A percentile compares a stretch with the other conserved stretches of the same genome.
These are phyloP conservation scores for Peromyscus polionotus DNA, from an alignment of 2,113 vertebrate genomes.

Conservation along the genomic window DNA sequence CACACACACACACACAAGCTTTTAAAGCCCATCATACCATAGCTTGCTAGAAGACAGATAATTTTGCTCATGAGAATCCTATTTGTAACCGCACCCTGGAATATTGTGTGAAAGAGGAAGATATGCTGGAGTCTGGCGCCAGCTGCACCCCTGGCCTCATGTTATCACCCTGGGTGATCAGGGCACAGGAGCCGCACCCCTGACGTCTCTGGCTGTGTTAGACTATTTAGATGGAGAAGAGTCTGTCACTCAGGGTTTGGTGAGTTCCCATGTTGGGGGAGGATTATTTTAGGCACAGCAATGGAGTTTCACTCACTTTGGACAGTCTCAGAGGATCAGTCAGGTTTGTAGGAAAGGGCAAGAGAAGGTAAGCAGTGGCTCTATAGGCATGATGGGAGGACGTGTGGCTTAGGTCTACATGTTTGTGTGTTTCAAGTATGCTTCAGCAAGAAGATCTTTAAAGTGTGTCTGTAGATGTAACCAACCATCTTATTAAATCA, in stretches of 20 bases:
- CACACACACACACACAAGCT: neutral
- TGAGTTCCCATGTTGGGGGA: neutral
- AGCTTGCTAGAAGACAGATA: neutral
- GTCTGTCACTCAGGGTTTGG: neutral
- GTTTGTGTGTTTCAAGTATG: neutral
- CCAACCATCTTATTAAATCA: too few relatives aligned
- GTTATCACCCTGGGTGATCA: neutral
- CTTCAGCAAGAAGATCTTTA: neutral
- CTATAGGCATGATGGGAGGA: neutral
- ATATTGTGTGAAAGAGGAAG: neutral
- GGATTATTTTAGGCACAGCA: neutral
- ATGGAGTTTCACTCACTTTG: neutral
- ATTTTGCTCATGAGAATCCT: neutral
- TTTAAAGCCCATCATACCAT: neutral
- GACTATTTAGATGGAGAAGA: neutral
- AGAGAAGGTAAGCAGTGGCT: neutral
- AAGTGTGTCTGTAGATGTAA: neutral
- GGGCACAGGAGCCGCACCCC: neutral
- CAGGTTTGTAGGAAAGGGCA: neutral
- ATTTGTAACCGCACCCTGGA: neutral
- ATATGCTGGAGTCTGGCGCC: neutral
- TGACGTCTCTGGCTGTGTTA: neutral
- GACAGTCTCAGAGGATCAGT: neutral
- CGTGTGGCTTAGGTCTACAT: neutral
- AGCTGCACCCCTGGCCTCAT: neutral